phyloP scores from a whole-genome alignment of 2,797 vertebrate genomes.

The Garrulus glandarius region DNA sequence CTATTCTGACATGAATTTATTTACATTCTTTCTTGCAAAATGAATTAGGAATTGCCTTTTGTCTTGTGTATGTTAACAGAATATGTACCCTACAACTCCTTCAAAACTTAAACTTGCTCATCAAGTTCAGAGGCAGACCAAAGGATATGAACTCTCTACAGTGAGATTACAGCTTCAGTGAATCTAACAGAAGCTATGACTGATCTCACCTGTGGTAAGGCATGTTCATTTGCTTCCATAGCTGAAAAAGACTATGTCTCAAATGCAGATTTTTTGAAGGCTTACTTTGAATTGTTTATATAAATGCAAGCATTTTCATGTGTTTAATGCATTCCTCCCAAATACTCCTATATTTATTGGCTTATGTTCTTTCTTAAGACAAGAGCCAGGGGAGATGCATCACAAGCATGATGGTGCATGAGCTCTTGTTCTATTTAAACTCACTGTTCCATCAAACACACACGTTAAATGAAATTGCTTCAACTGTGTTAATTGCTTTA shows the following conservation, averaged over 20 bases:
- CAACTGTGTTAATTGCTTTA: background rate
- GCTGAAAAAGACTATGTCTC: background rate
- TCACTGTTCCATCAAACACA: background rate
- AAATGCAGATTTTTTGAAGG: background rate
- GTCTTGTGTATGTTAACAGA: background rate
- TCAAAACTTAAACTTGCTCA: background rate
- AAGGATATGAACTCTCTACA: background rate
- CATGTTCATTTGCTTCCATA: background rate
- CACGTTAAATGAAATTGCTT: background rate
- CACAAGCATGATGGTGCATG: background rate
- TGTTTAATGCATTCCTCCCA: background rate
- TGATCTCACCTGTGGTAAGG: background rate
- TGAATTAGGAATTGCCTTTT: background rate
- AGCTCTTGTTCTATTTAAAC: background rate
- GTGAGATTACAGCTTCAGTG: background rate
- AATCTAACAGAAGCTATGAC: background rate
- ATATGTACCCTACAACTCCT: background rate
- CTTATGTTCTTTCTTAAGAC: background rate
- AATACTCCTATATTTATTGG: background rate
- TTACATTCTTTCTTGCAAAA: background rate
- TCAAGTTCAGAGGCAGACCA: background rate
- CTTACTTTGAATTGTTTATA: background rate
- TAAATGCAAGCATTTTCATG: background rate
- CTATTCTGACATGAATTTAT: background rate
- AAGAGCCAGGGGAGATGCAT: background rate